Base-by-base conservation (phyloP, 1,140 invertebrate species). In the Drosophila sp. region DNA sequence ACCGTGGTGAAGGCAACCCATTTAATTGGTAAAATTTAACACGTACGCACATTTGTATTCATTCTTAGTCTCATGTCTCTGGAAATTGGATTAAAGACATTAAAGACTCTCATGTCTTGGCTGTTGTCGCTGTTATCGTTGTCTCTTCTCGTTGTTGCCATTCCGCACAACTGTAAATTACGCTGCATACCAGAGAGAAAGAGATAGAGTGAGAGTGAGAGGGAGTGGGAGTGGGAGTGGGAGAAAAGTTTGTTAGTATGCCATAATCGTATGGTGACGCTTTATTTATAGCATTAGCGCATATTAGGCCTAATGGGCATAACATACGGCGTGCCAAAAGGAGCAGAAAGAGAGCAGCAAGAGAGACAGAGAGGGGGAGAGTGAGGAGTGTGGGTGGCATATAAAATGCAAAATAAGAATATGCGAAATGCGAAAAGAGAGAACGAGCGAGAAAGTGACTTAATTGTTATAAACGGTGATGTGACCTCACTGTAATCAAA, bases 11-110 rank as follows among this genome's bases (percentile, higher is more conserved):
- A 53, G 43, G 56, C 84, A 84, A 89, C 83, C 83, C 73, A 89
- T 89, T 89, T 89, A 89, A 89, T 89, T 89, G 83, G 70, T 78
- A 56, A 89, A 89, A 83, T 89, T 89, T 79, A 89, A 89, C 83
- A 89, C 83, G 83, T 89, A 89, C 83, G 72, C 80, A 77, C 83
- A 89, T 89, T 89, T 89, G 83, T 89, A 89, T 89, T 89, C 83
- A 89, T 89, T 89, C 84, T 73, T 58, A 67, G 83, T 89, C 80
- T 70, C 81, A 73, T 86, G 82, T 82, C 75, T 45, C 75, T 72
- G 75, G 78, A 87, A 86, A 86, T 86, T 86, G 82, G 82, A 86
- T 87, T 86, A 86, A 86, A 86, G 82, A 81, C 82, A 84, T 80
- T 89, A 86, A 86, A 86, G 81, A 87, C 81, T 69, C 45, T 54